Evolutionary conservation across 2,797 vertebrate species (phyloP), one percentile per base, ranked within the genome.

Genomic region (Hippopotamyrus pictus): DNA sequence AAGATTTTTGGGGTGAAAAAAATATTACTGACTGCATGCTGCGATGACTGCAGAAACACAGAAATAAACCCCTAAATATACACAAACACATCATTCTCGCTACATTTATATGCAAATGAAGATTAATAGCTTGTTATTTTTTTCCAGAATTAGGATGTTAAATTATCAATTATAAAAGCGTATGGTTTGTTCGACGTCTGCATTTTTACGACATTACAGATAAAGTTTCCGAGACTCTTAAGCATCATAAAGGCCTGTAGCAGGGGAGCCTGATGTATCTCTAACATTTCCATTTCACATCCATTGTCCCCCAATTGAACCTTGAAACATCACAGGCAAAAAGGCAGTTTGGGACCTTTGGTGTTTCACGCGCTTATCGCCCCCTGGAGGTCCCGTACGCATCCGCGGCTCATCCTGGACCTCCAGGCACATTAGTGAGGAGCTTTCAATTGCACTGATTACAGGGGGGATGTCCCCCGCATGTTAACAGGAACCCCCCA

Each of bases 381-480:
- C 41, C 48, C 41, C 89, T 79, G 65, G 91, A 91, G 91, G 91
- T 44, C 92, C 94, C 93, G 93, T 96, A 90, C 92, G 93, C 94
- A 95, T 94, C 96, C 92, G 92, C 94, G 94, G 95, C 94, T 94
- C 94, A 92, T 92, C 92, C 88, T 57, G 88, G 90, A 94, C 94
- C 94, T 95, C 91, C 1, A 93, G 96, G 95, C 96, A 94, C 92
- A 94, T 95, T 95, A 95, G 93, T 93, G 96, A 95, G 93, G 96
- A 93, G 91, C 94, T 96, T 96, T 97, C 94, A 96, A 91, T 95
- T 93, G 93, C 91, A 94, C 95, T 96, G 95, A 97, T 97, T 96
- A 93, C 93, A 94, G 93, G 93, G 92, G 84, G 92, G 93, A 91
- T 92, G 37, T 87, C 92, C 91, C 94, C 90, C 95, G 96, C 94